Conservation (phyloP, 2,888 invertebrate genomes). For the Argynnis bischoffii region DNA sequence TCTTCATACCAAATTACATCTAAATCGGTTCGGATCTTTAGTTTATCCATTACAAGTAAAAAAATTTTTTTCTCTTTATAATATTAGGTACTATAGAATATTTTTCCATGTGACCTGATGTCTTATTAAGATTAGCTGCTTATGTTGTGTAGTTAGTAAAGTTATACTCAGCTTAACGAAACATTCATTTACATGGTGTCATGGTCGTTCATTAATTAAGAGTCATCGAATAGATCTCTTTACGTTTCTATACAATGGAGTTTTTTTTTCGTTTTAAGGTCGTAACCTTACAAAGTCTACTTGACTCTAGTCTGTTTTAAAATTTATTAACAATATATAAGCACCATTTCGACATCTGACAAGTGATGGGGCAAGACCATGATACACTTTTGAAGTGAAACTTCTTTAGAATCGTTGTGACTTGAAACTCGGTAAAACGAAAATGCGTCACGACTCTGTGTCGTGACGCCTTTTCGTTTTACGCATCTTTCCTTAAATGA, state of each 20-base stretch:
- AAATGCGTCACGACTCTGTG: too few species aligned
- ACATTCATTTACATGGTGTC: slow-evolving; percentile 26
- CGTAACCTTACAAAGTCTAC: slow-evolving; percentile 2
- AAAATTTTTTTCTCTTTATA: too few species aligned
- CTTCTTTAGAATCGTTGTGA: too few species aligned
- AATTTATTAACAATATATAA: not conserved
- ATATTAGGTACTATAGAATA: too few species aligned
- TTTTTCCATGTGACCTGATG: too few species aligned
- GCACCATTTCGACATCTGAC: not conserved
- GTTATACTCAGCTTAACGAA: not conserved
- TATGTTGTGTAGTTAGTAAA: not conserved
- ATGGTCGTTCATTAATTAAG: slow-evolving; percentile 17
- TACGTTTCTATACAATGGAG: not conserved
- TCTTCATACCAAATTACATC: too few species aligned
- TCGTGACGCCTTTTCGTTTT: too few species aligned
- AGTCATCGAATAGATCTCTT: slow-evolving; percentile 6
- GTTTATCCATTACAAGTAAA: too few species aligned
- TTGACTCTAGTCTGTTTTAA: slow-evolving; percentile 1
- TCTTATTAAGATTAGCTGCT: not conserved
- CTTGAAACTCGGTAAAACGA: too few species aligned
- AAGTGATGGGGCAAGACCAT: not conserved
- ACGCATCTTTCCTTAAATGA: too few species aligned
- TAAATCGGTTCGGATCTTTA: too few species aligned
- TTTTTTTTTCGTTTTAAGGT: not conserved
- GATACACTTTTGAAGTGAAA: not conserved